Base-by-base conservation (phyloP, 2,888 invertebrate species). In the Listrodromus nycthemerus region DNA sequence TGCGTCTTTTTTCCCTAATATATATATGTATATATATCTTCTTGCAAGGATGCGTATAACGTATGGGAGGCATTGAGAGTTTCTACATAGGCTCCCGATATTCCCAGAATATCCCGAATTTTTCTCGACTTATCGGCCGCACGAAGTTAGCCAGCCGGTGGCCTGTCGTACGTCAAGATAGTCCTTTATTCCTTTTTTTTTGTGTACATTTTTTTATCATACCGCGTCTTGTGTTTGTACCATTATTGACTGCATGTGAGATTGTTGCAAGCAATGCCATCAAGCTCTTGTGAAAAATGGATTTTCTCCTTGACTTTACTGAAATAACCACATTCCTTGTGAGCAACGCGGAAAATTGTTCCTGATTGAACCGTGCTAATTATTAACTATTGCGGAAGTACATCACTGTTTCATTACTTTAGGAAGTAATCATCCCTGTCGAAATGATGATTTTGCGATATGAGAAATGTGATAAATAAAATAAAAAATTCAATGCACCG, bases 131-230 rank as follows among this genome's bases (percentile, higher is more conserved):
- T 83, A 77, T 78, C 83, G 41, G 19, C 70, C 73, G 24, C 66
- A 67, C 63, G 58, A 70, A 65, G 65, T 66, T 78, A 80, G 83
- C 77, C 85, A 75, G 69, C 74, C 50, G 69, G 70, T 80, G 66
- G 74, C 77, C 63, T 58, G 55, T 65, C 65, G 33, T 67, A 30
- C 74, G 55, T 74, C 66, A 70, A 76, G 33, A 80, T 76, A 80
- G 48, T 66, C 16, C 41, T 41, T 55, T 63, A 48, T 66, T 27
- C 45, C 21, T 71, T 41, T 30, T 16, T 50, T 65, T 50, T 45
- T 61, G n/a, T 70, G n/a, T 30, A 24, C 13, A 33, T 37, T 19
- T 24, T 4, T 30, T 37, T 24, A 8, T 10, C 37, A 27, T 19
- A 8, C 16, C 45, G 27, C 48, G 19, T 33, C 27, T 27, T 63